These are phyloP conservation scores for Drosophila tristis DNA, from an alignment of 1,140 invertebrate species.

Conservation along the genomic window DNA sequence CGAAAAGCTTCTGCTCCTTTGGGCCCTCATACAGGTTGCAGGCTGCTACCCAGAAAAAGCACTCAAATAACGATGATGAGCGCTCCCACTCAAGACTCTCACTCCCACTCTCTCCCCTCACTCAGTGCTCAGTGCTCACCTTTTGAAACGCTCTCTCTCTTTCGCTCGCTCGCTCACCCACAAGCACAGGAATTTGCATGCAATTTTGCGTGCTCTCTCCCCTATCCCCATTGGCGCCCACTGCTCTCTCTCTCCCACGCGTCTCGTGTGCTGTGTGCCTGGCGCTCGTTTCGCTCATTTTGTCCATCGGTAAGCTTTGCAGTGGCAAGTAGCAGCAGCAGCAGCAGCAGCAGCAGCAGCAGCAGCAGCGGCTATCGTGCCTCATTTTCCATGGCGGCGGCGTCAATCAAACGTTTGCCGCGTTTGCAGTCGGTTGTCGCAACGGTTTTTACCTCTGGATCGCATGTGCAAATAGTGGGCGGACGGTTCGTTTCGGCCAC, in stretches of 20 bases:
- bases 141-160: neutral
- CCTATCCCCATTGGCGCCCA: slow-evolving; percentile 35
- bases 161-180: slow-evolving; percentile 27
- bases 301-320: neutral
- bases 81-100: too few species aligned
- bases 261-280: neutral
- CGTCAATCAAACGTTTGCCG: slow-evolving; percentile 67
- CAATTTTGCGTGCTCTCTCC: slow-evolving; percentile 26
- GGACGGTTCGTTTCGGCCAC: neutral
- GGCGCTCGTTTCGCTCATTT: too few species aligned
- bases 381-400: slow-evolving; percentile 56
- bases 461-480: slow-evolving; percentile 11
- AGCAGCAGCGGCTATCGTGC: slow-evolving; percentile 7
- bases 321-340: neutral
- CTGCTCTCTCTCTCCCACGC: slow-evolving; percentile 12
- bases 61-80: slow-evolving; percentile 17
- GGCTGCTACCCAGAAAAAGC: slow-evolving; percentile 13
- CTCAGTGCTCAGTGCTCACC: neutral
- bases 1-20: slow-evolving; percentile 18
- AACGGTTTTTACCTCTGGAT: too few species aligned
- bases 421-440: slow-evolving; percentile 45
- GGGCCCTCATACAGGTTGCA: slow-evolving; percentile 56
- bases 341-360: neutral
- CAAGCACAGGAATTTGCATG: slow-evolving; percentile 52
- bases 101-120: slow-evolving; percentile 9